Percentiles rank a stretch among this genome's conserved stretches.
Evolutionary conservation across 2,888 invertebrate species (phyloP).

Genomic region (Amiota communis): DNA sequence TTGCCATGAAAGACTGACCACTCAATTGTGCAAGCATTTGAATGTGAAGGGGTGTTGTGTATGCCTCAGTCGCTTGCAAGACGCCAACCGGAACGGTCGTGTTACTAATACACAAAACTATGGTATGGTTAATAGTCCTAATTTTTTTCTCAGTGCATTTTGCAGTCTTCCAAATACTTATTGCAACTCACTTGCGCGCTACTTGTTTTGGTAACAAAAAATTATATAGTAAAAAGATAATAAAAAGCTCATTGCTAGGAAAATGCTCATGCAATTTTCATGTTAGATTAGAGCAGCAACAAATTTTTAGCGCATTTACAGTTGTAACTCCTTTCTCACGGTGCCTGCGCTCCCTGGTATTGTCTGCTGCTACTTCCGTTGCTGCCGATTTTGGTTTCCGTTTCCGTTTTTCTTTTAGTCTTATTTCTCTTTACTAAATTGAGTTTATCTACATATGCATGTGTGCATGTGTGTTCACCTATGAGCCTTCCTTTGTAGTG

Average conservation of each 20-base stretch:
- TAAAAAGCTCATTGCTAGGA: constrained; percentile 66
- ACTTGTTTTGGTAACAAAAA: not conserved
- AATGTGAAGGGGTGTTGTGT: no score
- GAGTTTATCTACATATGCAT: constrained; percentile 57
- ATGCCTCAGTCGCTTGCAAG: no score
- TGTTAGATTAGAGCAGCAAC: constrained; percentile 59
- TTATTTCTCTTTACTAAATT: constrained; percentile 34
- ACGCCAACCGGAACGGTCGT: no score
- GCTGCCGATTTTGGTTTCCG: constrained; percentile 30
- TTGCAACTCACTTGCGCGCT: no score
- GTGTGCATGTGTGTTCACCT: constrained; percentile 46
- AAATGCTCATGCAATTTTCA: constrained; percentile 64
- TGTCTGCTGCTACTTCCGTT: constrained; percentile 21
- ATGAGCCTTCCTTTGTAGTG: constrained; percentile 18
- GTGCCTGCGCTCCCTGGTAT: no score
- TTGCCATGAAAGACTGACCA: no score
- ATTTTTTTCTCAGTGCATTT: no score
- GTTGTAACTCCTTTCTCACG: not conserved
- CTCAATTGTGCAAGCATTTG: no score
- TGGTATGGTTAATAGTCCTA: no score
- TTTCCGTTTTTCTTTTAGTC: constrained; percentile 39
- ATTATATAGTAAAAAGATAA: constrained; percentile 55
- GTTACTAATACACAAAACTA: no score
- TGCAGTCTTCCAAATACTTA: no score
- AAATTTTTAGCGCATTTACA: constrained; percentile 28